Percentiles rank a stretch among this genome's conserved stretches.
Evolutionary conservation across 1,140 invertebrate genomes (phyloP).

Genomic region (Eulimnadia texana): DNA sequence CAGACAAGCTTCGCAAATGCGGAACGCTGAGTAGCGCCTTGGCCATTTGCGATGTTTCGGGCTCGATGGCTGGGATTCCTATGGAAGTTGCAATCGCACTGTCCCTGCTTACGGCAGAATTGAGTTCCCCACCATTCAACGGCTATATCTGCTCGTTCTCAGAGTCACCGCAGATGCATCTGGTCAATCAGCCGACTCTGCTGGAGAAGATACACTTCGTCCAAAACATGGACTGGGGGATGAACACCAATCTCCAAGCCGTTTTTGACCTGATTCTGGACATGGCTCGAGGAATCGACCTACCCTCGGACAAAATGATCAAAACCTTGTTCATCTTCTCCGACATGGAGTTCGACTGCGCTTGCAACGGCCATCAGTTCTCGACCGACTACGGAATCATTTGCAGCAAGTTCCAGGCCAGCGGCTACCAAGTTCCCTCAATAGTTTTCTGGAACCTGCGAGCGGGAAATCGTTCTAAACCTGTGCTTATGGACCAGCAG

Average conservation of each 20-base stretch:
- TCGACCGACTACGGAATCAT: constrained; percentile 18
- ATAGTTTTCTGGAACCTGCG: constrained; percentile 21
- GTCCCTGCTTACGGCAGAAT: constrained; percentile 17
- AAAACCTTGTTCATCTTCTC: constrained; percentile 19
- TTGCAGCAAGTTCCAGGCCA: constrained; percentile 11
- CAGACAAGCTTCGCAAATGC: constrained; percentile 17
- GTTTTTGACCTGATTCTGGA: constrained; percentile 17
- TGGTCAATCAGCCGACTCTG: background rate
- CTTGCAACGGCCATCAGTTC: background rate
- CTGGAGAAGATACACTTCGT: constrained; percentile 16
- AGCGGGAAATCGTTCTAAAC: constrained; percentile 1
- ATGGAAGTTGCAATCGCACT: constrained; percentile 18
- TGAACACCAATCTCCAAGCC: constrained; percentile 18
- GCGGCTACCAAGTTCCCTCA: constrained; percentile 16
- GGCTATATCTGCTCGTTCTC: constrained; percentile 17
- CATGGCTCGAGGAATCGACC: constrained; percentile 15
- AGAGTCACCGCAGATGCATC: constrained; percentile 12
- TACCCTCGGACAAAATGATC: constrained; percentile 17
- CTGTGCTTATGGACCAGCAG: constrained; percentile 15
- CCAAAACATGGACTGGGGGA: constrained; percentile 17
- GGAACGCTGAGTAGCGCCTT: constrained; percentile 17
- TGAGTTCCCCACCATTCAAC: constrained; percentile 17
- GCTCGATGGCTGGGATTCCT: constrained; percentile 18
- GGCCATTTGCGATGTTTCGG: constrained; percentile 18
- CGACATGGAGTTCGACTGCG: constrained; percentile 20